These are phyloP conservation scores for Lochmaea crataegi DNA, from an alignment of 2,888 invertebrate species.

Conservation along the genomic window DNA sequence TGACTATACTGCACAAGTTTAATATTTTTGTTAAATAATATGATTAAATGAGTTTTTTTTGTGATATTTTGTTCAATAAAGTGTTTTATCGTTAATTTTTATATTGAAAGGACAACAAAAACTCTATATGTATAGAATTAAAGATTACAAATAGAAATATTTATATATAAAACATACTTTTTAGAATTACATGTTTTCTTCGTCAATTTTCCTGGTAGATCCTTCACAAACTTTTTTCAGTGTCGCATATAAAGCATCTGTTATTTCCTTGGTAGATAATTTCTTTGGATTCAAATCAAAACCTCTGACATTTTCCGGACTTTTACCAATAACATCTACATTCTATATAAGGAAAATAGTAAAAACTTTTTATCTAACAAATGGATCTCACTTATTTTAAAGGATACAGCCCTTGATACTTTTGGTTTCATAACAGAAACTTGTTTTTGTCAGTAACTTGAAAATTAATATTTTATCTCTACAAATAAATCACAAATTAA, in stretches of 20 bases:
- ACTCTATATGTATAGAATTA: no score
- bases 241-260: constrained; percentile 29
- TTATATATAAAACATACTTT: not conserved
- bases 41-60: not conserved
- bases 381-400: constrained; percentile 11
- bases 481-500: constrained; percentile 17
- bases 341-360: constrained; percentile 32
- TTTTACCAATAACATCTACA: constrained; percentile 32
- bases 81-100: not conserved
- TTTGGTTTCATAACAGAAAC: constrained; percentile 24
- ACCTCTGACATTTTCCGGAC: constrained; percentile 16
- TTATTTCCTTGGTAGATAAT: constrained; percentile 29
- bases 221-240: not conserved
- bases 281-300: constrained; percentile 31
- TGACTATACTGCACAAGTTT: constrained; percentile 48
- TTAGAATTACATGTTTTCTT: not conserved
- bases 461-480: constrained; percentile 37
- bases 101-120: no score
- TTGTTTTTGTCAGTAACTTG: constrained; percentile 36
- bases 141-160: not conserved
- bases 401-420: constrained; percentile 42
- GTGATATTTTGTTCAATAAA: not conserved
- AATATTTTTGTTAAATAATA: constrained; percentile 21
- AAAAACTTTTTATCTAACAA: not conserved
- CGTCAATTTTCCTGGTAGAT: not conserved